Evolutionary conservation across 1,140 invertebrate genomes (phyloP).

Genomic region (Ptiloglossa arizonensis): DNA sequence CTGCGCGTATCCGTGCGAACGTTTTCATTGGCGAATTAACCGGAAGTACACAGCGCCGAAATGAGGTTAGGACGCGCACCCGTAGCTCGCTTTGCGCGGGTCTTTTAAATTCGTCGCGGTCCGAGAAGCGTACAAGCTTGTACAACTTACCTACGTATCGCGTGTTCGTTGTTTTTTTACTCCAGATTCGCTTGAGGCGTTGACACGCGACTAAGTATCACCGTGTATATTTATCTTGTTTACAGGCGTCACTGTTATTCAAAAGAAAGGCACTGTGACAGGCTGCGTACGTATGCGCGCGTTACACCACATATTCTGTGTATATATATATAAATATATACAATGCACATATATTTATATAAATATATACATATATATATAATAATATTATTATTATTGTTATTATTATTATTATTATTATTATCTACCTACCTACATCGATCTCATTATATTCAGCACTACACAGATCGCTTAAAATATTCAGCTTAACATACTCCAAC

Average conservation of each 20-base stretch:
- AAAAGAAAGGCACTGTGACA: conserved; percentile 35
- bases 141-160: too few species aligned
- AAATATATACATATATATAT: too few species aligned
- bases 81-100: background rate
- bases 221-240: background rate
- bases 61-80: too few species aligned
- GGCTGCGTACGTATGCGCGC: conserved; percentile 47
- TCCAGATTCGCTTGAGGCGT: background rate
- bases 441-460: conserved; percentile 67
- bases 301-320: conserved; percentile 70
- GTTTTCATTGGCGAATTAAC: too few species aligned
- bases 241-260: background rate
- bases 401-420: conserved; percentile 50
- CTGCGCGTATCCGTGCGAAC: too few species aligned
- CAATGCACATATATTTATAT: too few species aligned
- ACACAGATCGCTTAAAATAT: conserved; percentile 68
- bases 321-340: too few species aligned
- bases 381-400: conserved; percentile 54
- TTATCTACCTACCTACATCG: conserved; percentile 63
- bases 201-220: background rate
- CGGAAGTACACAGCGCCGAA: background rate
- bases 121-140: too few species aligned
- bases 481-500: conserved; percentile 67
- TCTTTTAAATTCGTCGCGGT: background rate
- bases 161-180: background rate